Percentiles rank a stretch among this genome's conserved stretches.
Conservation (phyloP, 2,888 invertebrate species). For the Callyntrura sp. region DNA sequence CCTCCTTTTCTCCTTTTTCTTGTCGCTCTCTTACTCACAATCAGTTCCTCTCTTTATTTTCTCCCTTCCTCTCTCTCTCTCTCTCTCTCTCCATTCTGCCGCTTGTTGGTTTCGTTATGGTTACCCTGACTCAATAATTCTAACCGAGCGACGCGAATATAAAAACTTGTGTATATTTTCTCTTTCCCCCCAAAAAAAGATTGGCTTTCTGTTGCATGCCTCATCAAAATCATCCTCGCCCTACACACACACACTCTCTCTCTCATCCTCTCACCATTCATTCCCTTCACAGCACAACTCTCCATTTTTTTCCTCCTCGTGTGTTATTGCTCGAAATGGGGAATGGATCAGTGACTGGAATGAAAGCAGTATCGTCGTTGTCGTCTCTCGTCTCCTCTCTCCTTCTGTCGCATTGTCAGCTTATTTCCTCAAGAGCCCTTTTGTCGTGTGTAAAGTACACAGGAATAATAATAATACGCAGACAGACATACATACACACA, state of each 20-base stretch:
- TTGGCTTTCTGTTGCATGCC: constrained; percentile 49
- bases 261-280: not conserved
- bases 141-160: not conserved
- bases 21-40: constrained; percentile 1
- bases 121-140: constrained; percentile 40
- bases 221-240: constrained; percentile 14
- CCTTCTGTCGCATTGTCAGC: constrained; percentile 35
- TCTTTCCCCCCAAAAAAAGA: not conserved
- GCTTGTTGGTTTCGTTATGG: constrained; percentile 54
- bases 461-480: constrained; percentile 6
- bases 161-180: constrained; percentile 32
- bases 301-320: constrained; percentile 2
- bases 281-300: constrained; percentile 32
- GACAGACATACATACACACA: not conserved
- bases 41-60: constrained; percentile 22
- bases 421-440: constrained; percentile 58
- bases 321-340: constrained; percentile 4
- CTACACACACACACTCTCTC: too few relatives aligned
- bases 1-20: constrained; percentile 55
- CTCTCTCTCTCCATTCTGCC: constrained; percentile 20
- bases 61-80: constrained; percentile 36
- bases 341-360: constrained; percentile 64
- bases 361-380: constrained; percentile 33
- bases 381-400: too few relatives aligned
- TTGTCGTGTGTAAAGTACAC: constrained; percentile 44